Evolutionary conservation across 2,113 vertebrate species (phyloP).

Genomic region (Kryptolebias marmoratus): DNA sequence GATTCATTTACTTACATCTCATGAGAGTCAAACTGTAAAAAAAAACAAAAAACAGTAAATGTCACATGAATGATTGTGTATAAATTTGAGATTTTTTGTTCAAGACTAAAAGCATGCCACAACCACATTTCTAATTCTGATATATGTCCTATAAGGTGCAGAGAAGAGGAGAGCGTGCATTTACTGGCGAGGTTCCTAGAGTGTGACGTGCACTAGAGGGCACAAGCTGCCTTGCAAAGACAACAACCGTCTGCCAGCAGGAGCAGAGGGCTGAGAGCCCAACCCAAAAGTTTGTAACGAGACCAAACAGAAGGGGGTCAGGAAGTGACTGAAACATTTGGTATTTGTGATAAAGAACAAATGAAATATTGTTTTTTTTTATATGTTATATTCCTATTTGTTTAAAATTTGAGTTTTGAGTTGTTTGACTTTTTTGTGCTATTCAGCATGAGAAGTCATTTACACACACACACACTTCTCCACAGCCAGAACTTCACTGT

Average conservation of each 20-base stretch:
- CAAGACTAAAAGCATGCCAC: not conserved
- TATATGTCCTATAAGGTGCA: not conserved
- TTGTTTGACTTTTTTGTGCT: too few species aligned
- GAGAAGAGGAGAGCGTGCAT: not conserved
- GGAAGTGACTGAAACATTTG: not conserved
- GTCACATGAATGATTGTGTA: too few species aligned
- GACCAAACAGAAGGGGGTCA: slow-evolving; percentile 4
- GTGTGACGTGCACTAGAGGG: slow-evolving; percentile 73
- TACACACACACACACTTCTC: not conserved
- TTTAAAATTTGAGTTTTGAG: too few species aligned
- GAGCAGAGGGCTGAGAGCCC: slow-evolving; percentile 21
- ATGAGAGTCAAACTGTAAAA: not conserved
- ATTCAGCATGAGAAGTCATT: not conserved
- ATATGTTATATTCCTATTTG: too few species aligned
- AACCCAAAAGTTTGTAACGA: slow-evolving; percentile 1
- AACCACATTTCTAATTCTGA: too few species aligned
- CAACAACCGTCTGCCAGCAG: slow-evolving; percentile 12
- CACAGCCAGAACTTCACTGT: slow-evolving; percentile 7
- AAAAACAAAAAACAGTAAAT: not conserved
- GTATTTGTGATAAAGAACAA: too few species aligned
- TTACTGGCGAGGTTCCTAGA: slow-evolving; percentile 18
- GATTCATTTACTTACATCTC: slow-evolving; percentile 1
- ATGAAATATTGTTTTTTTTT: too few species aligned
- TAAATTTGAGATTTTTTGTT: not conserved
- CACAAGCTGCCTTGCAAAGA: slow-evolving; percentile 72